Base-by-base conservation (phyloP, 2,888 invertebrate species). In the Macaria liturata region DNA sequence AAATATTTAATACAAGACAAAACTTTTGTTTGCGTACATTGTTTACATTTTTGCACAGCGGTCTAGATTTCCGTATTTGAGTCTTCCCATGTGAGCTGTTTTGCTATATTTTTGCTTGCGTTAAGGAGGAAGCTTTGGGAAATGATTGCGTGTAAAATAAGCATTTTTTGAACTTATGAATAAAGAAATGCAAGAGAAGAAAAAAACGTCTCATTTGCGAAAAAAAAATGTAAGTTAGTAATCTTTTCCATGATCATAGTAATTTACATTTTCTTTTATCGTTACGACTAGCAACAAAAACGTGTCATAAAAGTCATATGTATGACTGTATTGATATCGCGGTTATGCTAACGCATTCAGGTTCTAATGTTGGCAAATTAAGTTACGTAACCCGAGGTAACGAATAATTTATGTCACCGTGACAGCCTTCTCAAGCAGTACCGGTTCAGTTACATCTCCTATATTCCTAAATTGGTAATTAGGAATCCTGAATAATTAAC, bases 401-500 rank as follows among this genome's bases (percentile, higher is more conserved):
- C 9, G 40, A 55, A 52, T 59, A 44, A 59, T 55, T 54, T 20
- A n/a, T n/a, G 54, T 30, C 51, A 40, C 48, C 46, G 44, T 47
- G 59, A 51, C 47, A 59, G 55, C 31, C 2, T 20, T 1, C 55
- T 56, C 52, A 43, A 42, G 54, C 52, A 52, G 57, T 44, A 43
- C 47, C 49, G 54, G 39, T 56, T 59, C 61, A 62, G 62, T 64
- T 61, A 49, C 52, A 57, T 49, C 59, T 49, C 59, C 62, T 53
- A 78, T 76, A 78, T 75, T 81, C 78, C 78, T 20, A 83, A 84
- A 83, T 87, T 86, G 89, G 86, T 89, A 88, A 88, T 88, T 88
- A 78, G 72, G 77, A 84, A 86, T 85, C 83, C 84, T 78, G 83
- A 83, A 88, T 87, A 89, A 88, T 87, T 85, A 88, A 87, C 84